A percentile compares a stretch with the other conserved stretches of the same genome.
phyloP scores from a whole-genome alignment of 2,797 vertebrate species.

The Myiothlypis chrysogaster region DNA sequence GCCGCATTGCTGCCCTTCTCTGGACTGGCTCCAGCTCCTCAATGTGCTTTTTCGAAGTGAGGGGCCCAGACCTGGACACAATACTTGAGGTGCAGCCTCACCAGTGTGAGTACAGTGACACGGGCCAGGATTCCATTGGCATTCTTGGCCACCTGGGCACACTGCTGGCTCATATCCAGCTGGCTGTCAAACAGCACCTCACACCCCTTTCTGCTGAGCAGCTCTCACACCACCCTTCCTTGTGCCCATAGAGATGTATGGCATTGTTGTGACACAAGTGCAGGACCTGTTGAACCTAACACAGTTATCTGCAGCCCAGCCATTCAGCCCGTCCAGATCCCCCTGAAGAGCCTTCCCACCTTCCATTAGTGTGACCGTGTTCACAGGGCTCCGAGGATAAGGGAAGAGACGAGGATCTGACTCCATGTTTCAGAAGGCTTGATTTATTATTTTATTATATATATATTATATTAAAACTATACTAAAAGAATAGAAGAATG shows the following conservation, averaged over 20 bases:
- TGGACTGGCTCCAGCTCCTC: not conserved
- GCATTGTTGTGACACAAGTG: not conserved
- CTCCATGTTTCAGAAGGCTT: too few relatives aligned
- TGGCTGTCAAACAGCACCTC: not conserved
- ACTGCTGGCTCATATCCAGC: not conserved
- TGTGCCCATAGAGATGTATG: fast-evolving
- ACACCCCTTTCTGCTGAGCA: fast-evolving
- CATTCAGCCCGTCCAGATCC: not conserved
- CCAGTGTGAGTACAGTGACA: too few relatives aligned
- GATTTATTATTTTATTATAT: too few relatives aligned
- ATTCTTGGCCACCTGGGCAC: not conserved
- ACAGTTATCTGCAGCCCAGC: not conserved
- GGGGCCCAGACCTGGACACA: not conserved
- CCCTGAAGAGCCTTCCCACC: not conserved
- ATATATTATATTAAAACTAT: too few relatives aligned
- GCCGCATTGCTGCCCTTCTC: not conserved
- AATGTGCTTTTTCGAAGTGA: not conserved
- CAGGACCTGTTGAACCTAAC: not conserved
- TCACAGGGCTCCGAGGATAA: too few relatives aligned
- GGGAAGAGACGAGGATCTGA: too few relatives aligned
- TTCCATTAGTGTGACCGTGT: too few relatives aligned
- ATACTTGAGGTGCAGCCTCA: fast-evolving
- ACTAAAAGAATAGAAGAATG: too few relatives aligned
- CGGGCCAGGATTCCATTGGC: not conserved
- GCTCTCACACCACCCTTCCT: not conserved